These are phyloP conservation scores for Pitangus sulphuratus DNA, from an alignment of 2,797 vertebrate genomes.

Conservation along the genomic window DNA sequence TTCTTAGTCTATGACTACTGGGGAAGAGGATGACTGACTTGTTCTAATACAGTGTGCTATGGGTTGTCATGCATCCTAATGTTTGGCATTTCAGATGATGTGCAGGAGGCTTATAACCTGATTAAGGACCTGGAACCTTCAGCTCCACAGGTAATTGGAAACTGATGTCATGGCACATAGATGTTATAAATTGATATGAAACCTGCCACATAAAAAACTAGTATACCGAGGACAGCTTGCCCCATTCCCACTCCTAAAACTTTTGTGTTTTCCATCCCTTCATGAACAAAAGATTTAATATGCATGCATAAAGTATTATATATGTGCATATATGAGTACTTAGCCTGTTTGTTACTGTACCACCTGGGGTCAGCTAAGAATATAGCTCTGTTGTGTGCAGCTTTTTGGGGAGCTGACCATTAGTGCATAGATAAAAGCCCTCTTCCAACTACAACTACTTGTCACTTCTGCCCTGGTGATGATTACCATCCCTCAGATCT, in stretches of 20 bases:
- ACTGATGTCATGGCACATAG: not conserved
- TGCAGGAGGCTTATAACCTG: constrained; percentile 95
- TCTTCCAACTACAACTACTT: not conserved
- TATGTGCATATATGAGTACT: not conserved
- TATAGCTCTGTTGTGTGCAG: not conserved
- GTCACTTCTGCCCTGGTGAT: not conserved
- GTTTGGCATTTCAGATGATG: constrained; percentile 86
- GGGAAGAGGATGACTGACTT: not conserved
- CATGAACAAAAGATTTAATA: not conserved
- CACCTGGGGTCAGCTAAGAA: not conserved
- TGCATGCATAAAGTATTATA: not conserved
- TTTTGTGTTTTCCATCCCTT: not conserved
- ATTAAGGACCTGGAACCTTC: constrained; percentile 94
- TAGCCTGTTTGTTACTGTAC: not conserved
- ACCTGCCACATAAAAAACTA: not conserved
- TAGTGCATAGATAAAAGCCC: not conserved
- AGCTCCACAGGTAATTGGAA: constrained; percentile 87
- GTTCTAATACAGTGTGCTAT: not conserved
- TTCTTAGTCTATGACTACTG: not conserved
- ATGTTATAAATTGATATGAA: not conserved
- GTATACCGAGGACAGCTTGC: not conserved
- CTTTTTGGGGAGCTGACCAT: not conserved
- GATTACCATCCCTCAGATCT: not conserved
- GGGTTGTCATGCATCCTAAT: constrained; percentile 22
- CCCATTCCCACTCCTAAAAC: not conserved